Evolutionary conservation across 1,140 invertebrate species (phyloP), one percentile per base, ranked within the genome.

Genomic region (Linepithema humile): DNA sequence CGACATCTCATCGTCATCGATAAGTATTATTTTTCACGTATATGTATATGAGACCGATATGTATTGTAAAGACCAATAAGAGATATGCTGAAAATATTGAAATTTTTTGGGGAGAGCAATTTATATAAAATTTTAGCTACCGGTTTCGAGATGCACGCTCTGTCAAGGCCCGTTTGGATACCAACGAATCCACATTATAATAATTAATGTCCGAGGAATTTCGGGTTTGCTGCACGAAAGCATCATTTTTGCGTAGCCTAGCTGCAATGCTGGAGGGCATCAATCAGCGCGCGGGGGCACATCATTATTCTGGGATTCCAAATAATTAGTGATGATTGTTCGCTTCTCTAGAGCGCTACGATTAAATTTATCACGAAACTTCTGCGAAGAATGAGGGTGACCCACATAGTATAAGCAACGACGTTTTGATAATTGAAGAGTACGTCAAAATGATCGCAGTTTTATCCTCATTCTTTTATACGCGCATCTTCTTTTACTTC

Each of bases 281-380:
- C 85, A 82, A 91, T 91, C 89, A 84, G 82, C 87, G 86, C 86
- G 87, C 83, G 89, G 85, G 85, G 85, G 84, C 87, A 91, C 85
- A 78, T 92, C 86, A 90, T 91, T 91, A 90, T 90, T 86, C 85
- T 83, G 80, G 83, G 84, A 92, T 91, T 87, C 88, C 91, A 90
- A 89, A 89, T 91, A 91, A 91, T 91, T 91, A 90, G 90, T 84
- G 89, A 91, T 91, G 91, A 92, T 92, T 89, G 87, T 88, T 86
- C 88, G 85, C 85, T 88, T 89, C 85, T 84, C 62, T 82, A 57
- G 72, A 85, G 84, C 35, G 50, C 23, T 43, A 15, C 55, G 69
- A 88, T 73, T 87, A 83, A 78, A 53, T 74, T 87, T 87, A 88
- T 84, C 86, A 88, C 86, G 85, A 88, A 87, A 86, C 82, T 87